Percentiles rank a stretch among this genome's conserved stretches.
Evolutionary conservation across 2,888 invertebrate genomes (phyloP).

Genomic region (Dasysyrphus albostriatus): DNA sequence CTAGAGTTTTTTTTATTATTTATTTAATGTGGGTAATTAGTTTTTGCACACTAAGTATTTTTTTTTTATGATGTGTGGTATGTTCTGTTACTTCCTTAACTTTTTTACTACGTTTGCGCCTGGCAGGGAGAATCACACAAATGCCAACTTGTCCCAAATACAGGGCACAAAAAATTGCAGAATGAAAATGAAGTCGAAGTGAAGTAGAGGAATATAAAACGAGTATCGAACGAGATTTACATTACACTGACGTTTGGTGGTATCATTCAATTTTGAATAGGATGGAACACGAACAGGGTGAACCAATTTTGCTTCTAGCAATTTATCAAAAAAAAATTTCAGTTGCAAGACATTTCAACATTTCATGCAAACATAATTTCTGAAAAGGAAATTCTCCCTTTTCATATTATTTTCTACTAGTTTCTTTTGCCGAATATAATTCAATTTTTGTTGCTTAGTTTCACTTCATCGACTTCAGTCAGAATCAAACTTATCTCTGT

Average conservation of each 20-base stretch:
- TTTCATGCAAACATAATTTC: no score
- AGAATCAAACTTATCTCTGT: no score
- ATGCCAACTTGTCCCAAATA: constrained; percentile 70
- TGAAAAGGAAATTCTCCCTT: no score
- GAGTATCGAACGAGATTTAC: constrained; percentile 35
- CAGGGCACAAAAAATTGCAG: constrained; percentile 33
- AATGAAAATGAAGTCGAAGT: constrained; percentile 40
- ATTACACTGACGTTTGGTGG: background rate
- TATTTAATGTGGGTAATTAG: constrained; percentile 51
- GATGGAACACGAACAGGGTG: constrained; percentile 14
- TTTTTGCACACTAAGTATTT: constrained; percentile 54
- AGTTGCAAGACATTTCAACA: no score
- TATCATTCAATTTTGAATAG: constrained; percentile 22
- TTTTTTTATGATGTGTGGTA: constrained; percentile 43
- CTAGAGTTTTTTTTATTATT: constrained; percentile 28
- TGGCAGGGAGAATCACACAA: constrained; percentile 70
- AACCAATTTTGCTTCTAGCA: no score
- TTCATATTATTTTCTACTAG: no score
- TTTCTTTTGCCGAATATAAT: no score
- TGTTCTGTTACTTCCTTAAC: constrained; percentile 39
- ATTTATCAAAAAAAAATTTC: no score
- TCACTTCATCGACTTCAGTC: no score
- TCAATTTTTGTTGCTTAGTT: no score
- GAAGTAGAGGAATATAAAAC: constrained; percentile 64
- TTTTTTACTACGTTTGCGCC: constrained; percentile 70